Conservation (phyloP, 2,113 vertebrate species). For the Podiceps cristatus region DNA sequence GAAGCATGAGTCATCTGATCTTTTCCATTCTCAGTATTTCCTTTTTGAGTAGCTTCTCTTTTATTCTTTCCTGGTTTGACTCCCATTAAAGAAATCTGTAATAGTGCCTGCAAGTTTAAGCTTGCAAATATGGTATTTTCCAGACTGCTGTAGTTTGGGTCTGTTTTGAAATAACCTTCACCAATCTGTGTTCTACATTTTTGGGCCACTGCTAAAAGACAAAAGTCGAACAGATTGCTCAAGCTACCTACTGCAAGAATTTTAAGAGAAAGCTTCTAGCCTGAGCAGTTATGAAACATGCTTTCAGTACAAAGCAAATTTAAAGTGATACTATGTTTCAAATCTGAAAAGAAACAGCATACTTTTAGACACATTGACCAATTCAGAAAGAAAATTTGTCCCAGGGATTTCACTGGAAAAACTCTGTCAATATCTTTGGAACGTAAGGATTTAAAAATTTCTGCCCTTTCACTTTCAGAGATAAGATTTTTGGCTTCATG, state of each 20-base stretch:
- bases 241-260: background rate
- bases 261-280: background rate
- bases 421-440: background rate
- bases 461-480: background rate
- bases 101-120: background rate
- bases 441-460: background rate
- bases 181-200: background rate
- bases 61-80: background rate
- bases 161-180: background rate
- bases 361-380: background rate
- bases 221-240: background rate
- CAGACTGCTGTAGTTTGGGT: background rate
- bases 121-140: background rate
- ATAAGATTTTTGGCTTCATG: background rate
- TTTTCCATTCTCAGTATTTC: background rate
- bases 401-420: background rate
- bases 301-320: background rate
- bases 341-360: background rate
- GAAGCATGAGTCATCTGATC: constrained; percentile 31
- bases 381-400: background rate
- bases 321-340: background rate
- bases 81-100: background rate
- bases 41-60: constrained; percentile 46
- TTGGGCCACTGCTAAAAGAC: background rate
- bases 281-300: background rate